These are phyloP conservation scores for Psittacara wagleri DNA, from an alignment of 2,113 vertebrate genomes.

Conservation along the genomic window DNA sequence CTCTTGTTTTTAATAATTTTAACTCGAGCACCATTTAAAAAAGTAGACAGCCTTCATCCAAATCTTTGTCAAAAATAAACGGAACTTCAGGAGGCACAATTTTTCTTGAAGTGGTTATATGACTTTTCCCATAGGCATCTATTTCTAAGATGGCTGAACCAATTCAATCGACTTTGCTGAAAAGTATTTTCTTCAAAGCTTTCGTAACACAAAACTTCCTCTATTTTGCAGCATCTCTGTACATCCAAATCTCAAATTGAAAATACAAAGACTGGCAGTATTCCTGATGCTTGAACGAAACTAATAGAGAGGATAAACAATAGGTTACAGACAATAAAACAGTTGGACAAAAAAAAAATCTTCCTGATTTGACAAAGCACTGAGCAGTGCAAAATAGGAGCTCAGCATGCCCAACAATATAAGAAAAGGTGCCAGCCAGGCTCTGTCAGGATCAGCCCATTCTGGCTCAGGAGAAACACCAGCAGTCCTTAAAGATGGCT, in stretches of 20 bases:
- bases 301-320: background rate
- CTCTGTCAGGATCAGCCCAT: background rate
- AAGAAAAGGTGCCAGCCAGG: constrained; percentile 11
- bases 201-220: background rate
- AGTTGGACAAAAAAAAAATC: background rate
- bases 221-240: background rate
- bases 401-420: background rate
- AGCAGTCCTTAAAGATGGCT: background rate
- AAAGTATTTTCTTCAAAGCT: background rate
- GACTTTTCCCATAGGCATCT: background rate
- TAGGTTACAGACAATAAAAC: background rate
- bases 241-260: background rate
- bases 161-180: background rate
- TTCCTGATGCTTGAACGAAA: background rate
- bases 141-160: background rate
- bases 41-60: background rate
- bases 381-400: background rate
- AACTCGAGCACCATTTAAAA: background rate
- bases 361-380: background rate
- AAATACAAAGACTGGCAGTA: constrained; percentile 13
- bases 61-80: background rate
- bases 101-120: background rate
- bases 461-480: background rate
- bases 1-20: background rate
- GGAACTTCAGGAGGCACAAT: background rate